Conservation (phyloP, 2,888 invertebrate species). For the Mycogona germanica region DNA sequence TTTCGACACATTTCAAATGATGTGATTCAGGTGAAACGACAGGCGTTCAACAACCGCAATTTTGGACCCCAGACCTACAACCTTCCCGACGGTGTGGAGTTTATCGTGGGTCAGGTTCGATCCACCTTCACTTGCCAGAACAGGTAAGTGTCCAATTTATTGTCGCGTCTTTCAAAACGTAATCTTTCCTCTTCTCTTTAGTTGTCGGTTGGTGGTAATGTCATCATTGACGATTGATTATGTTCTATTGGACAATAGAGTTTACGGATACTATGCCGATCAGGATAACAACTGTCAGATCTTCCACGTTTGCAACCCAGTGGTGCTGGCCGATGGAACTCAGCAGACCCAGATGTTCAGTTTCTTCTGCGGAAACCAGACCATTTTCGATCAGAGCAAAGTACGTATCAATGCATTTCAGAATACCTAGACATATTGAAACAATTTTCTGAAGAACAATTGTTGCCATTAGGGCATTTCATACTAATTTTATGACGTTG, state of each 20-base stretch:
- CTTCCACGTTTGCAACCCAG: conserved; percentile 22
- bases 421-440: too few relatives aligned
- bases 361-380: conserved; percentile 24
- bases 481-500: too few relatives aligned
- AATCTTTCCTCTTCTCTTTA: too few relatives aligned
- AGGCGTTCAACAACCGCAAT: conserved; percentile 11
- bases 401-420: too few relatives aligned
- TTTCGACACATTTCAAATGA: too few relatives aligned
- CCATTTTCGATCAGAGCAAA: conserved; percentile 25
- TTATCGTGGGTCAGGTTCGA: conserved; percentile 14
- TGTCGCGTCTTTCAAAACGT: too few relatives aligned
- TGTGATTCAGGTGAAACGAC: conserved; percentile 12
- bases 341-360: conserved; percentile 19
- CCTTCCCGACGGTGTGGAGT: conserved; percentile 17
- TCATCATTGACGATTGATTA: too few relatives aligned
- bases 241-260: too few relatives aligned
- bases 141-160: too few relatives aligned
- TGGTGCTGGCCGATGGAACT: conserved; percentile 17
- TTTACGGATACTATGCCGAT: conserved; percentile 26
- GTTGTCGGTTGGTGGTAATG: too few relatives aligned
- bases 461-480: too few relatives aligned
- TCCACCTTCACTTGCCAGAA: conserved; percentile 10
- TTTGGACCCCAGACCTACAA: conserved; percentile 10
- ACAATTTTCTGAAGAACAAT: too few relatives aligned
- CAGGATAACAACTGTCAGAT: conserved; percentile 22